These are phyloP conservation scores for Porites rus DNA, from an alignment of 92 coral and sea anemone genomes.

Conservation along the genomic window DNA sequence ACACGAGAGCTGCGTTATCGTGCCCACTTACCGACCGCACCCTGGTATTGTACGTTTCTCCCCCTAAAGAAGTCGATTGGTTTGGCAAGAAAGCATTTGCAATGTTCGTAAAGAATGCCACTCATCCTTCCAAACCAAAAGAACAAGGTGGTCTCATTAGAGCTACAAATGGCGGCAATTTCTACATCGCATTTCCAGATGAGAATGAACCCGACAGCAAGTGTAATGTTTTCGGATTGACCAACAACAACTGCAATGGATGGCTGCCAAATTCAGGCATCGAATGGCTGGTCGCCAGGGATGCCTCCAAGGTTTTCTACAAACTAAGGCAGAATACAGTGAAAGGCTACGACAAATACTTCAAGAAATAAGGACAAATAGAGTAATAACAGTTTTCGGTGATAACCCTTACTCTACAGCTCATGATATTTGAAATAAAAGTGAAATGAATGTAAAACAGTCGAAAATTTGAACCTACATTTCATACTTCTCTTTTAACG, in stretches of 20 bases:
- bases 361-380: background rate
- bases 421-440: too few relatives aligned
- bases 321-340: background rate
- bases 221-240: slow-evolving; percentile 44
- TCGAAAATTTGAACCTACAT: too few relatives aligned
- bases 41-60: slow-evolving; percentile 35
- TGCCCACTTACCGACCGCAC: slow-evolving; percentile 46
- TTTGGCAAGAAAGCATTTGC: slow-evolving; percentile 39
- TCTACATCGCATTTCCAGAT: slow-evolving; percentile 39
- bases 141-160: slow-evolving; percentile 23
- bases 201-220: slow-evolving; percentile 41
- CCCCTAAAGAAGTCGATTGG: slow-evolving; percentile 49
- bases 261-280: slow-evolving; percentile 10
- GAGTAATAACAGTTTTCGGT: background rate
- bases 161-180: slow-evolving; percentile 46
- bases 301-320: background rate
- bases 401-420: too few relatives aligned
- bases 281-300: background rate
- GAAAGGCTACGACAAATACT: background rate
- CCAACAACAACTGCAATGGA: slow-evolving; percentile 52
- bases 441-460: too few relatives aligned
- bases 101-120: slow-evolving; percentile 14
- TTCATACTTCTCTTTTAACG: too few relatives aligned
- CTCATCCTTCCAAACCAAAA: slow-evolving; percentile 45
- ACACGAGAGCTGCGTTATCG: background rate